These are phyloP conservation scores for Hippocampus zosterae DNA, from an alignment of 2,113 vertebrate species.

Conservation along the genomic window DNA sequence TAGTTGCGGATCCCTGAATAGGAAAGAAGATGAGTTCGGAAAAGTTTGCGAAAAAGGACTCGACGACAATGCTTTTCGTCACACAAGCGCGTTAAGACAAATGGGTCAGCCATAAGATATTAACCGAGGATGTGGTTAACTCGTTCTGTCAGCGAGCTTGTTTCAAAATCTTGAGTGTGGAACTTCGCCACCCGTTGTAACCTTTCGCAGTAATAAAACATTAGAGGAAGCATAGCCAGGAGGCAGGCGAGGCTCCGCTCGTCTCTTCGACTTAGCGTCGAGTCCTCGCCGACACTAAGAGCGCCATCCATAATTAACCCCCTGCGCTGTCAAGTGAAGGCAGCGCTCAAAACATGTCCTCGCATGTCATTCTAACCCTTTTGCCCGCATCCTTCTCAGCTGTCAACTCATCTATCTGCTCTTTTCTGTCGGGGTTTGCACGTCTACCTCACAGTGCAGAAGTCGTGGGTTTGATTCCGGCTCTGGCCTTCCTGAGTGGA, in stretches of 20 bases:
- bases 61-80: neutral
- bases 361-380: slow-evolving; percentile 54
- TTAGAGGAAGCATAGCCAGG: slow-evolving; percentile 43
- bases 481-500: too few relatives aligned
- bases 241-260: slow-evolving; percentile 36
- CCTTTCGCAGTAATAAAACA: slow-evolving; percentile 58
- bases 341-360: slow-evolving; percentile 61
- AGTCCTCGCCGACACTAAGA: slow-evolving; percentile 36
- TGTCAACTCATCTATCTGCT: slow-evolving; percentile 48
- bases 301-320: slow-evolving; percentile 70
- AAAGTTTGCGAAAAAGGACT: neutral
- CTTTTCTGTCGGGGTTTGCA: neutral
- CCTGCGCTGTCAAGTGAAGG: slow-evolving; percentile 48
- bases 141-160: slow-evolving; percentile 36
- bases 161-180: slow-evolving; percentile 34
- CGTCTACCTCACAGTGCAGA: too few relatives aligned
- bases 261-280: slow-evolving; percentile 44
- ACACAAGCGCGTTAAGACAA: slow-evolving; percentile 25
- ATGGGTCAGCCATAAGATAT: slow-evolving; percentile 48
- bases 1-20: too few relatives aligned
- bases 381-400: slow-evolving; percentile 39
- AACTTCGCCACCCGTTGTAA: slow-evolving; percentile 24
- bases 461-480: too few relatives aligned
- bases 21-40: neutral
- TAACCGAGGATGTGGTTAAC: slow-evolving; percentile 39